Evolutionary conservation across 2,888 invertebrate genomes (phyloP).

Genomic region (Lepidonotus clava): DNA sequence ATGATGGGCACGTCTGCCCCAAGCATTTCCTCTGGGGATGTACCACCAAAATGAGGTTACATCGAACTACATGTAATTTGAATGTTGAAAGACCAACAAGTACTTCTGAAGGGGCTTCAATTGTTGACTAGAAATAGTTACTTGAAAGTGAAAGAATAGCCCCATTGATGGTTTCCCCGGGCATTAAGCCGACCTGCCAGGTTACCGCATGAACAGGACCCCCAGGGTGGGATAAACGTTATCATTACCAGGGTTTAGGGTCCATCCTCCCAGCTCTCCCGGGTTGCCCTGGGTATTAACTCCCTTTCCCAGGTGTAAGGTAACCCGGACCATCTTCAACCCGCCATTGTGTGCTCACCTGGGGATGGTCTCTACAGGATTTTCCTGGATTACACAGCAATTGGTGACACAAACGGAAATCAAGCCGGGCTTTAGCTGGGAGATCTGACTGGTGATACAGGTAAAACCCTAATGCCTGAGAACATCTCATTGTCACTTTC

Average conservation of each 20-base stretch:
- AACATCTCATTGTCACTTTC: slow-evolving; percentile 8
- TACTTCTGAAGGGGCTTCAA: too few relatives aligned
- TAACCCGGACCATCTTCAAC: background rate
- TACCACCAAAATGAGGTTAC: too few relatives aligned
- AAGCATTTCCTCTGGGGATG: too few relatives aligned
- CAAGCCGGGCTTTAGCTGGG: slow-evolving; percentile 3
- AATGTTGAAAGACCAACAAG: too few relatives aligned
- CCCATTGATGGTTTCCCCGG: background rate
- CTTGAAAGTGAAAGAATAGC: background rate
- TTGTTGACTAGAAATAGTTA: background rate
- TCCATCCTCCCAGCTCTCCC: background rate
- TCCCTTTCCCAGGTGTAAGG: background rate
- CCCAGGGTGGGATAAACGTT: slow-evolving; percentile 1
- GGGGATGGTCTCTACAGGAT: slow-evolving; percentile 9
- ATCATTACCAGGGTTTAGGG: slow-evolving; percentile 6
- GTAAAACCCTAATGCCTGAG: background rate
- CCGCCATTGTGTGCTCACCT: background rate
- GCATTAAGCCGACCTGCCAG: background rate
- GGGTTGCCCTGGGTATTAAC: background rate
- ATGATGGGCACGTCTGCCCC: too few relatives aligned
- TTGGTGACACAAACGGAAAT: background rate
- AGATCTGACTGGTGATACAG: slow-evolving; percentile 10
- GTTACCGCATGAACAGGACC: background rate
- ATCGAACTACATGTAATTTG: too few relatives aligned
- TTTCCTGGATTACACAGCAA: background rate